These are phyloP conservation scores for Cervus canadensis DNA, from an alignment of 2,113 vertebrate genomes.

Conservation along the genomic window DNA sequence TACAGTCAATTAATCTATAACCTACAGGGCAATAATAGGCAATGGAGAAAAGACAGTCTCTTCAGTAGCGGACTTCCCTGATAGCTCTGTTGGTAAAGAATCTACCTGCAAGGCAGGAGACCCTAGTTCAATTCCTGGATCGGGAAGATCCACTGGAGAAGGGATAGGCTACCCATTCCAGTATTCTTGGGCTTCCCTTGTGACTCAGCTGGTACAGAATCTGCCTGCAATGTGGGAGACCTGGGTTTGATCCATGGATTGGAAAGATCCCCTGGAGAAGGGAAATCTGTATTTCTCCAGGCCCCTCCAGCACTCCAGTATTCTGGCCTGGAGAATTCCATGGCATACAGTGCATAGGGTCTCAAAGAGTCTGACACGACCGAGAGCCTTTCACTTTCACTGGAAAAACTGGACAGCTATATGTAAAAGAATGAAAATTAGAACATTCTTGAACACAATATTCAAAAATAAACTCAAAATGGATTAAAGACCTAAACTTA, in stretches of 20 bases:
- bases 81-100: background rate
- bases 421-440: background rate
- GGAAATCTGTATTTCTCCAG: too few relatives aligned
- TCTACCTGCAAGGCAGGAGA: background rate
- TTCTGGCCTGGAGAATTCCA: background rate
- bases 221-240: background rate
- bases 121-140: background rate
- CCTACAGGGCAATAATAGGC: background rate
- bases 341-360: background rate
- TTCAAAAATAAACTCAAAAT: background rate
- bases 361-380: rapidly evolving
- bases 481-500: background rate
- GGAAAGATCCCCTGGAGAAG: background rate
- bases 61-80: background rate
- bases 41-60: background rate
- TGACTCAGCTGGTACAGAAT: background rate
- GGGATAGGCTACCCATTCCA: background rate
- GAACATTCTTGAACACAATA: background rate
- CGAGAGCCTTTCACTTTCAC: background rate
- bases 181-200: background rate
- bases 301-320: background rate
- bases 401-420: background rate
- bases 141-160: background rate
- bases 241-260: background rate
- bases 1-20: background rate